A percentile compares a stretch with the other conserved stretches of the same genome.
These are phyloP conservation scores for Aspidoscelis tigris DNA, from an alignment of 2,113 vertebrate genomes.

Conservation along the genomic window DNA sequence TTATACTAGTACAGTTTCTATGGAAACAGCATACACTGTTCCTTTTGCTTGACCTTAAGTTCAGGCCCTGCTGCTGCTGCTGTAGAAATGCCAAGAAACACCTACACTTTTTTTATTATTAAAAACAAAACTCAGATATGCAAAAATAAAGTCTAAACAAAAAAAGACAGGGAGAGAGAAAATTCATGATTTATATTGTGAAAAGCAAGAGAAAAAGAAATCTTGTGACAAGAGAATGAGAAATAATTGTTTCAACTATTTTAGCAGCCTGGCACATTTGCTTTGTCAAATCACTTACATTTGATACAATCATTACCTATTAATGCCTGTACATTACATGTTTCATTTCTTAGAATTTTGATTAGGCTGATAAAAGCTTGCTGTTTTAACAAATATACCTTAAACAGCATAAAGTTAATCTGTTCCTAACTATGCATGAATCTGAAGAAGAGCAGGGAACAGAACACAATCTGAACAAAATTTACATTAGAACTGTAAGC, in stretches of 20 bases:
- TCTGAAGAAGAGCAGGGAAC: slow-evolving; percentile 39
- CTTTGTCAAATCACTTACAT: slow-evolving; percentile 42
- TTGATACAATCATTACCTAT: slow-evolving; percentile 34
- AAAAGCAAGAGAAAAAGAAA: slow-evolving; percentile 32
- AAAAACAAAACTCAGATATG: slow-evolving; percentile 66
- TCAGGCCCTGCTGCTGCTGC: slow-evolving; percentile 81
- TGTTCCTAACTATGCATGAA: slow-evolving; percentile 28
- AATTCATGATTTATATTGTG: slow-evolving; percentile 26
- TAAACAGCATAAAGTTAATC: slow-evolving; percentile 14
- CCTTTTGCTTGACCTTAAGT: slow-evolving; percentile 83
- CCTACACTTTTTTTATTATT: slow-evolving; percentile 69
- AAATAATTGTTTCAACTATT: slow-evolving; percentile 52
- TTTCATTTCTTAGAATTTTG: slow-evolving; percentile 22
- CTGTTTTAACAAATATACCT: slow-evolving; percentile 22
- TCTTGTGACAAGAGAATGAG: slow-evolving; percentile 57
- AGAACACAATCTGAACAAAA: slow-evolving; percentile 1
- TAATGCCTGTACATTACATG: slow-evolving; percentile 54
- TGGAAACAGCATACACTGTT: slow-evolving; percentile 81
- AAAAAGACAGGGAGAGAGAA: slow-evolving; percentile 52
- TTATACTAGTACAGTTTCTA: slow-evolving; percentile 77
- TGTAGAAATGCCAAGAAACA: slow-evolving; percentile 81
- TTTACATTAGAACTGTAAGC: slow-evolving; percentile 3
- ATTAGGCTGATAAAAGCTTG: slow-evolving; percentile 20
- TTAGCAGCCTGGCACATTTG: slow-evolving; percentile 27
- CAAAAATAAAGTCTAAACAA: slow-evolving; percentile 63